phyloP scores from a whole-genome alignment of 2,888 invertebrate species.

The Stenurella melanura region DNA sequence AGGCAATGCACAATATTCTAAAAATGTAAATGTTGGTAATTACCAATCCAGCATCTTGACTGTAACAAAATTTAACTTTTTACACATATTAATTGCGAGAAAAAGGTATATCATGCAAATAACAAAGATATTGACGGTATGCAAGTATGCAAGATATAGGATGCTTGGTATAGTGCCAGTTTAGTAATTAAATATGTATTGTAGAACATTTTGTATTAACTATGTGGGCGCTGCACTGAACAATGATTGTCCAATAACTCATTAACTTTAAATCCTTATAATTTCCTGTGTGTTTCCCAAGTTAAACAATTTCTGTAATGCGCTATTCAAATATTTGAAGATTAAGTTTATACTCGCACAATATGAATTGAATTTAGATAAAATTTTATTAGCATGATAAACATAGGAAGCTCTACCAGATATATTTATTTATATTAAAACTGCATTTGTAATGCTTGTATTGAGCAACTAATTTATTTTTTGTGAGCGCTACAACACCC shows the following conservation, averaged over 20 bases:
- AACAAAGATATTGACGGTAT: too few relatives aligned
- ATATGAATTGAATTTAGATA: not conserved
- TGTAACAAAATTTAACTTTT: too few relatives aligned
- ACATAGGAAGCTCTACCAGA: not conserved
- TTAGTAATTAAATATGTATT: too few relatives aligned
- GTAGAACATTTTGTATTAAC: not conserved
- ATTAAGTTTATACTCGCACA: not conserved
- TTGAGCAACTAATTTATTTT: not conserved
- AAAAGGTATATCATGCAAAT: too few relatives aligned
- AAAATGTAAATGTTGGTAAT: too few relatives aligned
- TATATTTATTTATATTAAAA: not conserved
- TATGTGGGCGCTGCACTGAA: not conserved
- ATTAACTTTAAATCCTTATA: not conserved
- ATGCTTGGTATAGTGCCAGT: too few relatives aligned
- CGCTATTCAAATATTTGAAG: not conserved
- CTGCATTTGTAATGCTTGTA: not conserved
- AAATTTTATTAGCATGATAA: not conserved
- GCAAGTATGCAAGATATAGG: too few relatives aligned
- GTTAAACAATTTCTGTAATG: not conserved
- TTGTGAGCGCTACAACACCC: not conserved
- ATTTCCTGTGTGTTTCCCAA: not conserved
- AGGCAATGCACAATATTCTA: too few relatives aligned
- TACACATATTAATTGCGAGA: too few relatives aligned
- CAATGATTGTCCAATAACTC: not conserved
- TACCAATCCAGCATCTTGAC: too few relatives aligned